Evolutionary conservation across 2,888 invertebrate species (phyloP), one percentile per base, ranked within the genome.

Genomic region (Dromius quadrimaculatus): DNA sequence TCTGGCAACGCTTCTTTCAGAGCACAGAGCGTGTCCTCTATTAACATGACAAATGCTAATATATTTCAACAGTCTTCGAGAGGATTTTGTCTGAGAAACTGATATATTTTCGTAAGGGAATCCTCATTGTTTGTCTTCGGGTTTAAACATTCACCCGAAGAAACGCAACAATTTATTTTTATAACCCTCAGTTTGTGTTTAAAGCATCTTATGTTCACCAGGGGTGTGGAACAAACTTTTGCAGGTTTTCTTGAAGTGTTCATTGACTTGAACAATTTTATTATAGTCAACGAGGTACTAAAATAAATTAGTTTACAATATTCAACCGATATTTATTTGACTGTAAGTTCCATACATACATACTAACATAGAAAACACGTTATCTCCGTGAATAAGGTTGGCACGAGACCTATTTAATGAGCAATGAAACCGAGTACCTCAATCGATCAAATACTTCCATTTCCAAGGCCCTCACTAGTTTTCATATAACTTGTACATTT

Each of bases 1-100:
- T 64, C 34, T 64, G 36, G 50, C 50, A 22, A 13, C 62, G 38
- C 23, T 41, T 62, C 41, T 38, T 62, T 62, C 41, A 3, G 22
- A 41, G 38, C 38, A 20, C 41, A 3, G 22, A 41, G 38, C 38
- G 34, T 38, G 32, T 64, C 50, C 64, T 68, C 82, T 81, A 82
- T 82, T 82, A 82, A 82, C 81, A 82, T 82, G 82, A 82, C 81
- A 82, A 82, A 82, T 82, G 81, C 82, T 82, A 81, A 82, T 82
- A 82, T 81, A 82, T 82, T 81, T 82, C 81, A 81, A 45, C 79
- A 77, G 80, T 79, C 79, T 81, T 80, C 78, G 75, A 73, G 69
- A 77, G 80, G 81, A 81, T 81, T 79, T 79, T 78, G 77, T 79
- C 78, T 79, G 80, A 80, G 79, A 79, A 78, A 79, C 80, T 81